Conservation (phyloP, 2,113 vertebrate species). For the Platanista minor region DNA sequence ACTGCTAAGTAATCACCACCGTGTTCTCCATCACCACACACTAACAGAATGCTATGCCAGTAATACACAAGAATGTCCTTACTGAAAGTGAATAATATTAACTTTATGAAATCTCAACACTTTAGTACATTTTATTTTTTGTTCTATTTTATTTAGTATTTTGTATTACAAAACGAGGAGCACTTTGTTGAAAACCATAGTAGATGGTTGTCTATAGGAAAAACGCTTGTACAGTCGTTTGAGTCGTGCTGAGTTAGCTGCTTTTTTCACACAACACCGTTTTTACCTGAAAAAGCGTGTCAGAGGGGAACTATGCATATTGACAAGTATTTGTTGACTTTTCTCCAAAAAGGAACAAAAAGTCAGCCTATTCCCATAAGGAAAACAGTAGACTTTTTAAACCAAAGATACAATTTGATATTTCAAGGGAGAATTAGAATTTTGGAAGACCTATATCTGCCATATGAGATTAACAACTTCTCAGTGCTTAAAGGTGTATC, state of each 20-base stretch:
- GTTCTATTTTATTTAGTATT: background rate
- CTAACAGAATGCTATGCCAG: background rate
- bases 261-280: background rate
- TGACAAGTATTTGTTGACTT: background rate
- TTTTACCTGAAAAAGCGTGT: background rate
- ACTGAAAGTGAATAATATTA: background rate
- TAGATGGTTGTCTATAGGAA: background rate
- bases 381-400: background rate
- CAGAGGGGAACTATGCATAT: background rate
- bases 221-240: background rate
- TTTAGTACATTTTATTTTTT: background rate
- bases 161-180: background rate
- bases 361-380: background rate
- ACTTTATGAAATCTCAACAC: background rate
- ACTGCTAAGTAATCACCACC: background rate
- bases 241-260: background rate
- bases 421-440: background rate
- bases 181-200: background rate
- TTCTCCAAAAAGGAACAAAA: background rate
- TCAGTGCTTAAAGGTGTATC: background rate
- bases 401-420: background rate
- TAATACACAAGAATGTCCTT: background rate
- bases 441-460: background rate
- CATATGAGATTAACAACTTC: background rate
- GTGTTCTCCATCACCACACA: background rate